Percentiles rank a stretch among this genome's conserved stretches.
phyloP scores from a whole-genome alignment of 2,797 vertebrate genomes.

The Malurus leucopterus region DNA sequence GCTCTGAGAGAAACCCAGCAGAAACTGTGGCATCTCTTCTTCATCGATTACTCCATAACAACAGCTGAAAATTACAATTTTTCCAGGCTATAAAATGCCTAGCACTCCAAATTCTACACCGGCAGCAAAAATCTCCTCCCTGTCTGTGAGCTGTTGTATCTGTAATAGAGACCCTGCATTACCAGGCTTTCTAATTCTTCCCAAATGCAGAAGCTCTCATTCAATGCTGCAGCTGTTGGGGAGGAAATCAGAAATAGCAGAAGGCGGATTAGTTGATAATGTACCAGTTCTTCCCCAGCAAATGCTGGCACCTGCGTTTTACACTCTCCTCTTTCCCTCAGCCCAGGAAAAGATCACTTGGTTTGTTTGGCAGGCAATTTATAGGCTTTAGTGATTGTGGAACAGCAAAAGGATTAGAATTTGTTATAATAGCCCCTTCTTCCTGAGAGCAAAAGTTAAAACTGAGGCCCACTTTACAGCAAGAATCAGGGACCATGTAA shows the following conservation, averaged over 20 bases:
- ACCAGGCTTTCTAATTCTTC: constrained; percentile 63
- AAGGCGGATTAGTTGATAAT: constrained; percentile 70
- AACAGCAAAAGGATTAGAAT: constrained; percentile 49
- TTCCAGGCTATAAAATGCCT: constrained; percentile 55
- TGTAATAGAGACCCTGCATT: constrained; percentile 54
- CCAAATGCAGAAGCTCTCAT: constrained; percentile 66
- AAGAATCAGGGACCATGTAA: constrained; percentile 15
- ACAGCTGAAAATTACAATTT: constrained; percentile 58
- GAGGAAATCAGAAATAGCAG: constrained; percentile 71
- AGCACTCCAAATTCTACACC: constrained; percentile 49
- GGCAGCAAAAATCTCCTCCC: constrained; percentile 53
- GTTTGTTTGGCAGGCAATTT: constrained; percentile 52
- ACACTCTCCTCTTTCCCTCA: constrained; percentile 53
- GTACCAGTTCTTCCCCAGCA: constrained; percentile 68
- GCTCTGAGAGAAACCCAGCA: constrained; percentile 14
- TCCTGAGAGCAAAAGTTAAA: constrained; percentile 57
- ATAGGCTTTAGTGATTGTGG: constrained; percentile 42
- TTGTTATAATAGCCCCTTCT: constrained; percentile 52
- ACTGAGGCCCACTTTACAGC: constrained; percentile 45
- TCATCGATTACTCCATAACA: constrained; percentile 41
- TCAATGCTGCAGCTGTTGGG: constrained; percentile 66
- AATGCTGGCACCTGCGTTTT: constrained; percentile 67
- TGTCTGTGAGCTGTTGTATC: constrained; percentile 56
- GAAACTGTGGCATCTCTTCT: constrained; percentile 25
- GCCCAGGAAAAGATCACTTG: constrained; percentile 54